Evolutionary conservation across 2,113 vertebrate genomes (phyloP).

Genomic region (Smithornis capensis): DNA sequence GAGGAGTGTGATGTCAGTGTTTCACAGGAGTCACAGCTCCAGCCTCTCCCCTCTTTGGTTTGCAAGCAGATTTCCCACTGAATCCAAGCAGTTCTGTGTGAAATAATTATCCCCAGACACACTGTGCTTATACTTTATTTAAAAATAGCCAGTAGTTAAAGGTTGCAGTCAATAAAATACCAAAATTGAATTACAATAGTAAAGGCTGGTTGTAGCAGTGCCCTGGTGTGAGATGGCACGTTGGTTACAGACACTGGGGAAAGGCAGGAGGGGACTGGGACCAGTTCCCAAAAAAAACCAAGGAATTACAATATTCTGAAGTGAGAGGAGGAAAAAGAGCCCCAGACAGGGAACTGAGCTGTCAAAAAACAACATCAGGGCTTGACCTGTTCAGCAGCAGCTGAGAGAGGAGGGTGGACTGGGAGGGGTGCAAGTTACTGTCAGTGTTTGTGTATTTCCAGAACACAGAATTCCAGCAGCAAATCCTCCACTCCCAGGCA

Average conservation of each 20-base stretch:
- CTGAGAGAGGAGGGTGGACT: background rate
- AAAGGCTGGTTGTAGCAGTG: conserved; percentile 17
- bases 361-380: background rate
- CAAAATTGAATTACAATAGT: conserved; percentile 9
- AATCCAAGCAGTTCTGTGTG: background rate
- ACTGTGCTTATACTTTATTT: conserved; percentile 54
- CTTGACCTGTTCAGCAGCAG: background rate
- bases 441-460: background rate
- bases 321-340: background rate
- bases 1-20: background rate
- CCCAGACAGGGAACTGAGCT: background rate
- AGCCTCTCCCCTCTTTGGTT: background rate
- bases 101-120: background rate
- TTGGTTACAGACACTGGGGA: background rate
- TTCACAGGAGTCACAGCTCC: background rate
- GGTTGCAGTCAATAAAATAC: conserved; percentile 33
- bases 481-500: background rate
- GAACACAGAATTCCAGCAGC: background rate
- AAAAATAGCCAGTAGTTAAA: conserved; percentile 60
- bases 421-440: no score
- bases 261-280: background rate
- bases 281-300: background rate
- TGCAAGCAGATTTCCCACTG: background rate
- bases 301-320: background rate
- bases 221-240: background rate